Evolutionary conservation across 2,113 vertebrate genomes (phyloP).

Genomic region (Bungarus multicinctus): DNA sequence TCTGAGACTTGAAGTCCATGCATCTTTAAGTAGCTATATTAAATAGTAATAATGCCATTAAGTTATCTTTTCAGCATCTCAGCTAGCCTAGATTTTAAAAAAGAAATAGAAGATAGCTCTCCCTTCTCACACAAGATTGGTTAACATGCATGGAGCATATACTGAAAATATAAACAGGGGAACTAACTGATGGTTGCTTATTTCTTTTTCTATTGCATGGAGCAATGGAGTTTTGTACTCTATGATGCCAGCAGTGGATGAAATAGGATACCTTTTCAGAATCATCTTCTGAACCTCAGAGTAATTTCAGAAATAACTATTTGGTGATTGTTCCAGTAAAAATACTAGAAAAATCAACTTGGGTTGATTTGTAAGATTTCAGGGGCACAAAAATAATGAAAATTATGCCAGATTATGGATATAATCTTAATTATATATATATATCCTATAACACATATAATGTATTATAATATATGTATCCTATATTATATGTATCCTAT

Average conservation of each 20-base stretch:
- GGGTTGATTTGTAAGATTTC: not conserved
- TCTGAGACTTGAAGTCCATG: too few species aligned
- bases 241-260: not conserved
- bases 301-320: not conserved
- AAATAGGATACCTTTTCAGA: not conserved
- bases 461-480: too few species aligned
- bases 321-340: not conserved
- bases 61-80: not conserved
- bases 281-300: not conserved
- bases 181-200: not conserved
- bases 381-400: not conserved
- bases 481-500: not conserved
- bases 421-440: not conserved
- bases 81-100: not conserved
- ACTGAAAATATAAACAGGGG: not conserved
- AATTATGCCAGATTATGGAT: not conserved
- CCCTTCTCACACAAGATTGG: not conserved
- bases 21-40: too few species aligned
- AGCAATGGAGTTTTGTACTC: not conserved
- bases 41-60: not conserved
- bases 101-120: not conserved
- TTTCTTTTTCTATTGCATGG: not conserved
- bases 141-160: not conserved
- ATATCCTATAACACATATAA: conserved; percentile 1
- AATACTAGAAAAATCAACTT: not conserved